Conservation (phyloP, 2,113 vertebrate species). For the Oceanites oceanicus region DNA sequence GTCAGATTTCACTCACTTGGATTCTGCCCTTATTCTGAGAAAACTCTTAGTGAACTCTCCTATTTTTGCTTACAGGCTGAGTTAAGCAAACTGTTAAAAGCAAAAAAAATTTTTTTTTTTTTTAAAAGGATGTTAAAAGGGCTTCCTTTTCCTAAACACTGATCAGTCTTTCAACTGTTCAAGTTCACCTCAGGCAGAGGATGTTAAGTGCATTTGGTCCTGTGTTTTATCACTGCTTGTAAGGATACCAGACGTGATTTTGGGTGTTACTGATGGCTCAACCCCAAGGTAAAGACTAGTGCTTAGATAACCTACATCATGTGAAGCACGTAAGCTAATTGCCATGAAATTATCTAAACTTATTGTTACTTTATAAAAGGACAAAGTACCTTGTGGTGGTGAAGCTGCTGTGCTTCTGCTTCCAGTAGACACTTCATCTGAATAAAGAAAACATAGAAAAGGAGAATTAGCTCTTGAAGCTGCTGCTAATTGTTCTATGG, state of each 20-base stretch:
- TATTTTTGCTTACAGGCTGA: not conserved
- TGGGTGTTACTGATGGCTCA: not conserved
- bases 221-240: not conserved
- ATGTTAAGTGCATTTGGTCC: not conserved
- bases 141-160: not conserved
- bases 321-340: not conserved
- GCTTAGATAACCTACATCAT: not conserved
- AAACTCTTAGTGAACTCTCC: not conserved
- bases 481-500: not conserved
- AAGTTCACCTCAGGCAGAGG: not conserved
- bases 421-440: not conserved
- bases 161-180: not conserved
- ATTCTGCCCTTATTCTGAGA: not conserved
- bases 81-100: not conserved
- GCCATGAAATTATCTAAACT: not conserved
- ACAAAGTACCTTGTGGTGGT: conserved; percentile 14
- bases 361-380: not conserved
- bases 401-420: not conserved
- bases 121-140: not conserved
- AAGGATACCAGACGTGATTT: not conserved
- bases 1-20: not conserved
- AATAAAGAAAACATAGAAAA: not conserved
- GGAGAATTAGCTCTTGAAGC: not conserved
- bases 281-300: not conserved
- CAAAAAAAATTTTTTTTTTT: not conserved